Evolutionary conservation across 2,797 vertebrate species (phyloP).

Genomic region (Adelosebastes latens): DNA sequence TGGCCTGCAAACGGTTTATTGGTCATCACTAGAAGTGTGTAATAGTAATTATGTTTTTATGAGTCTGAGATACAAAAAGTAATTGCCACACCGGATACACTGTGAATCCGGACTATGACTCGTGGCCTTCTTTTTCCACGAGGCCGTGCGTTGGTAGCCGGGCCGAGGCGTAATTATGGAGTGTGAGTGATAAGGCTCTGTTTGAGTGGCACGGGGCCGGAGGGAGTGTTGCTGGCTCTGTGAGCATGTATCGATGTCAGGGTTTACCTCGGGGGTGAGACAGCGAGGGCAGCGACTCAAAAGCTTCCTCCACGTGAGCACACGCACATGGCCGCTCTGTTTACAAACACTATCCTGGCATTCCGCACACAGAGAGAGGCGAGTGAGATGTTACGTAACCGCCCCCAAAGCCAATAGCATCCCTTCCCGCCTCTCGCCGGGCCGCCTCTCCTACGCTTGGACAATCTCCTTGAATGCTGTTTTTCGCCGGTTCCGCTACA

Average conservation of each 20-base stretch:
- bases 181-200: constrained; percentile 54
- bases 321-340: constrained; percentile 87
- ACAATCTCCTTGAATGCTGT: constrained; percentile 47
- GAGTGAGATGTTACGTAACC: constrained; percentile 81
- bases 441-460: constrained; percentile 53
- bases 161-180: constrained; percentile 61
- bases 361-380: constrained; percentile 72
- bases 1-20: constrained; percentile 2
- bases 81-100: not conserved
- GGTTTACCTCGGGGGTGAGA: constrained; percentile 80
- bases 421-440: constrained; percentile 53
- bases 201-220: constrained; percentile 52
- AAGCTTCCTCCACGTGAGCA: constrained; percentile 81
- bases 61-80: constrained; percentile 3
- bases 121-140: not conserved
- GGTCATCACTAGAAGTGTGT: not conserved
- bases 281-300: constrained; percentile 75
- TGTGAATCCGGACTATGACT: constrained; percentile 17
- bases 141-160: not conserved
- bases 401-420: constrained; percentile 71
- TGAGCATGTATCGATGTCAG: constrained; percentile 71
- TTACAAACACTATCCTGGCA: constrained; percentile 90
- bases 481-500: constrained; percentile 1
- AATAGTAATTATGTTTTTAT: constrained; percentile 10
- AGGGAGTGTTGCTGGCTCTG: constrained; percentile 64